Conservation (phyloP, 2,888 invertebrate species). For the Cephus nigrinus region DNA sequence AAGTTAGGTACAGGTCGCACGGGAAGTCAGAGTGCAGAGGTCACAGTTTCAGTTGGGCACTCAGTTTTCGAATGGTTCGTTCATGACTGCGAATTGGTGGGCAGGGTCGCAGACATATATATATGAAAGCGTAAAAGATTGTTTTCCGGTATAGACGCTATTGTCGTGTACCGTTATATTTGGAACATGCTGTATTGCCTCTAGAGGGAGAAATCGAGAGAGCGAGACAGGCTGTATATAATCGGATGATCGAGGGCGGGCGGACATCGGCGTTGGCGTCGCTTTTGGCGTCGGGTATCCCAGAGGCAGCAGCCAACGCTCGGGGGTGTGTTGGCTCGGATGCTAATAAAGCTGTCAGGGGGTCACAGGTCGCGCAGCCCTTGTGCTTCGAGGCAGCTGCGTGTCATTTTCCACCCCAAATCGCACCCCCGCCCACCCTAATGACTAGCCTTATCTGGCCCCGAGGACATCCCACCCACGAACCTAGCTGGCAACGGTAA, state of each 20-base stretch:
- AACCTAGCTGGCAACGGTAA: background rate
- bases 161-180: too few relatives aligned
- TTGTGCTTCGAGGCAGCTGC: slow-evolving; percentile 6
- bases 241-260: background rate
- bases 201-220: background rate
- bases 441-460: slow-evolving; percentile 3
- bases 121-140: too few relatives aligned
- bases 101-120: too few relatives aligned
- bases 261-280: background rate
- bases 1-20: too few relatives aligned
- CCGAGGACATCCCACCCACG: background rate
- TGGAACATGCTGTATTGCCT: too few relatives aligned
- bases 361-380: slow-evolving; percentile 19
- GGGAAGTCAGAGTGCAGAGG: too few relatives aligned
- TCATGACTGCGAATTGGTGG: too few relatives aligned
- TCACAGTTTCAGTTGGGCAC: too few relatives aligned
- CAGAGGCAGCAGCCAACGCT: background rate
- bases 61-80: too few relatives aligned
- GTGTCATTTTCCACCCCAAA: slow-evolving; percentile 9
- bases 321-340: slow-evolving; percentile 9
- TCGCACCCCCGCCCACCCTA: slow-evolving; percentile 4
- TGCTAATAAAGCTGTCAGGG: slow-evolving; percentile 24
- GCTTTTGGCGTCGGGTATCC: background rate
- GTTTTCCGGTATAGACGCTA: too few relatives aligned
- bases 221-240: background rate